Evolutionary conservation across 2,113 vertebrate genomes (phyloP), one percentile per base, ranked within the genome.

Genomic region (Gallinago jamesoni): DNA sequence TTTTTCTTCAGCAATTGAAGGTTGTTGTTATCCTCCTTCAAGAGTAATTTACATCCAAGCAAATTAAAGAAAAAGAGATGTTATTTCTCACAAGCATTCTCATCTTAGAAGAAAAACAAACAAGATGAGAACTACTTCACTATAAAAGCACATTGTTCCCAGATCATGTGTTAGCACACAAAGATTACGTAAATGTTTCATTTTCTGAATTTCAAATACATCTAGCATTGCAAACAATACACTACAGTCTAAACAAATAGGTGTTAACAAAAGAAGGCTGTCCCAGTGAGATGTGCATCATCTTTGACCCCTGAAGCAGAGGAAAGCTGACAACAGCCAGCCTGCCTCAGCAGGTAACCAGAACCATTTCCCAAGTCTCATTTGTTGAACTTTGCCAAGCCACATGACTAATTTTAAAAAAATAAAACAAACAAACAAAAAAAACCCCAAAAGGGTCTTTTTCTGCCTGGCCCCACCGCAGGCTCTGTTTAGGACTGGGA

Each of bases 311-410:
- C 37, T 59, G 31, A 64, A 77, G 47, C 39, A 91, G 37, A 87
- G 47, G 24, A 24, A 68, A 80, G n/a, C 30, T 27, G 21, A 55
- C n/a, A 78, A 64, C 13, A 85, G 39, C 3, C 41, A 70, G 31
- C 3, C 2, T 23, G 33, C 31, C 43, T 70, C 47, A 72, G 10
- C 53, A 47, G 15, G n/a, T 52, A 79, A 76, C 35, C 31, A 30
- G 18, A 43, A 64, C 0, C 0, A 7, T 33, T 39, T 63, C n/a
- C 22, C 4, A 2, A 30, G 11, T 37, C 57, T 68, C 57, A 55
- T n/a, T 47, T 37, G 33, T 33, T 6, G 4, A 79, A 68, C 4
- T 79, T 64, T 8, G 18, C 41, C 62, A 57, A 72, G 8, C 6
- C 82, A 9, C 12, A 22, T 5, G 2, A 27, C 27, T 50, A 53